Conservation (phyloP, 2,888 invertebrate species). For the Sylvicola cinctus region DNA sequence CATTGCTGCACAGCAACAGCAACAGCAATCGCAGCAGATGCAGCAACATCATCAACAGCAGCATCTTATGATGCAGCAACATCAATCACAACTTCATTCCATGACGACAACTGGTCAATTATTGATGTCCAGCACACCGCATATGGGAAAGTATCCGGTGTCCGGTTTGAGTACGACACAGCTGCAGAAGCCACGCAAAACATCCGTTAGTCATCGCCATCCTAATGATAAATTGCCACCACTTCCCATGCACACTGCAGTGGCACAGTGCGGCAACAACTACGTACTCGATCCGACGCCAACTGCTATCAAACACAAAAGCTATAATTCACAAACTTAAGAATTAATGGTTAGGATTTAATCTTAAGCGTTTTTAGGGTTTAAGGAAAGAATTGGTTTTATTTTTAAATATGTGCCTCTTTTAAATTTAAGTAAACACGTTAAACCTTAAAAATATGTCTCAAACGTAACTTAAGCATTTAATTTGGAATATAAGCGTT, state of each 20-base stretch:
- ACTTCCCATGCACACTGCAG: slow-evolving; percentile 33
- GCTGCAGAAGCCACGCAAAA: slow-evolving; percentile 36
- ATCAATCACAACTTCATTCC: slow-evolving; percentile 7
- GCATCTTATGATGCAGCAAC: slow-evolving; percentile 8
- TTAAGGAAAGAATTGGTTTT: too few species aligned
- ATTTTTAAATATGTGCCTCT: too few species aligned
- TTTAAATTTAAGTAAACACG: too few species aligned
- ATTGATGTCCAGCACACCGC: slow-evolving; percentile 26
- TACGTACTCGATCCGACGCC: slow-evolving; percentile 33
- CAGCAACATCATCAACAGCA: slow-evolving; percentile 8
- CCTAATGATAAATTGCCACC: slow-evolving; percentile 60
- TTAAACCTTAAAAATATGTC: too few species aligned
- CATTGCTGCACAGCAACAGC: background rate
- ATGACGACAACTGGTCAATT: slow-evolving; percentile 13
- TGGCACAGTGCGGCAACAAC: slow-evolving; percentile 43
- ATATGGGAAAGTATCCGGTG: slow-evolving; percentile 35
- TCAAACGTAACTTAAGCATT: too few species aligned
- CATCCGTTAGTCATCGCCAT: slow-evolving; percentile 42
- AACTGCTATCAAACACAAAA: slow-evolving; percentile 20
- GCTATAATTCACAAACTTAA: slow-evolving; percentile 17
- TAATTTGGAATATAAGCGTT: too few species aligned
- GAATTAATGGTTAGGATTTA: too few species aligned
- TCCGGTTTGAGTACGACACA: slow-evolving; percentile 39
- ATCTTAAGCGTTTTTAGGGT: too few species aligned
- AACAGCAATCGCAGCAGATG: slow-evolving; percentile 6